Evolutionary conservation across 2,888 invertebrate species (phyloP).

Genomic region (Callinectes sapidus): DNA sequence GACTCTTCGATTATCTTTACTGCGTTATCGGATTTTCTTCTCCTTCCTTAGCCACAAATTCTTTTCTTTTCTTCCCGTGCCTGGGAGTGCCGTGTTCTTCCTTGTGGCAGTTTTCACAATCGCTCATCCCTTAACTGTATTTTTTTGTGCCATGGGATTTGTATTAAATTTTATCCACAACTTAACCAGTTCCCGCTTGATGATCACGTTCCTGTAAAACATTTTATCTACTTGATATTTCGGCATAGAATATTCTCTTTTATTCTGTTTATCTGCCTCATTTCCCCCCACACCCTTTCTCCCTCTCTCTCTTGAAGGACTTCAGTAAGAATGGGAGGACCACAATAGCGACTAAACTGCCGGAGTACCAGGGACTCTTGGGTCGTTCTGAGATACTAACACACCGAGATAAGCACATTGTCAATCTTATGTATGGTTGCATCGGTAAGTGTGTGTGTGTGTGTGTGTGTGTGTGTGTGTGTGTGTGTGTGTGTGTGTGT

Average conservation of each 20-base stretch:
- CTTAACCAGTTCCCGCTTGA: too few relatives aligned
- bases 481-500: background rate
- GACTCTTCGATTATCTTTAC: background rate
- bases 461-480: background rate
- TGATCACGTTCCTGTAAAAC: too few relatives aligned
- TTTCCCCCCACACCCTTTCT: background rate
- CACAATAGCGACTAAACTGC: conserved; percentile 34
- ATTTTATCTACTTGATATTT: too few relatives aligned
- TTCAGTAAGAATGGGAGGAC: conserved; percentile 28
- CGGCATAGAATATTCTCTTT: background rate
- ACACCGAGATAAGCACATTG: conserved; percentile 51
- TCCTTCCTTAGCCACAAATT: background rate
- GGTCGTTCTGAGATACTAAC: background rate
- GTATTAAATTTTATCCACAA: too few relatives aligned
- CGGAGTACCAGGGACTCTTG: conserved; percentile 36
- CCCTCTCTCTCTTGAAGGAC: background rate
- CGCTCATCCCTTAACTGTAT: too few relatives aligned
- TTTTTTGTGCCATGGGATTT: too few relatives aligned
- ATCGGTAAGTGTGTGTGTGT: background rate
- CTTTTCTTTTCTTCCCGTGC: background rate
- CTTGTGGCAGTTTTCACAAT: background rate
- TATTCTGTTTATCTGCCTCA: background rate
- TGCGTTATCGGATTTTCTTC: background rate
- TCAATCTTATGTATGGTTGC: conserved; percentile 49
- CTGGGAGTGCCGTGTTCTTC: background rate